Evolutionary conservation across 1,140 invertebrate species (phyloP).

Genomic region (Bombus pascuorum): DNA sequence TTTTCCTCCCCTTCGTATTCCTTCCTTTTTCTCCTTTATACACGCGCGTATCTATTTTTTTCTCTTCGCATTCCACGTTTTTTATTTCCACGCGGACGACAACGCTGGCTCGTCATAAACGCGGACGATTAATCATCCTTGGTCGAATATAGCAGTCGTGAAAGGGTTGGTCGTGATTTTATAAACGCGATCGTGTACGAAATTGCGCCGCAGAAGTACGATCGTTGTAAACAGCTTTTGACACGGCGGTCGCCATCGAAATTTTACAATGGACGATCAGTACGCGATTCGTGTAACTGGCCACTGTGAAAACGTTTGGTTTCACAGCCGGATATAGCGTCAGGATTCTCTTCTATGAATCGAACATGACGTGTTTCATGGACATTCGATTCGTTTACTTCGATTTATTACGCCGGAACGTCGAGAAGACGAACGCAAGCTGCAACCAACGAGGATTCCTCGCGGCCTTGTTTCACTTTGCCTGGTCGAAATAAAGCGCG

Average conservation of each 20-base stretch:
- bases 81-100: slow-evolving; percentile 59
- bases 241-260: slow-evolving; percentile 33
- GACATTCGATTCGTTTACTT: background rate
- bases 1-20: slow-evolving; percentile 5
- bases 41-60: background rate
- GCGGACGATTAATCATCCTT: slow-evolving; percentile 59
- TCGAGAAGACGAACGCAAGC: background rate
- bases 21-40: background rate
- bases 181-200: slow-evolving; percentile 64
- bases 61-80: background rate
- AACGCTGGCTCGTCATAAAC: slow-evolving; percentile 59
- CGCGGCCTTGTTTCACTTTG: slow-evolving; percentile 2
- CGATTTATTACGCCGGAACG: background rate
- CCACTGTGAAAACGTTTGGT: background rate
- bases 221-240: slow-evolving; percentile 55
- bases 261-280: slow-evolving; percentile 31
- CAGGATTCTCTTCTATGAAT: background rate
- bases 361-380: background rate
- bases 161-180: slow-evolving; percentile 53
- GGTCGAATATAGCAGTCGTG: slow-evolving; percentile 16
- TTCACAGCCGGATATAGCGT: background rate
- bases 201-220: slow-evolving; percentile 48
- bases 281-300: background rate
- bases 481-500: slow-evolving; percentile 36
- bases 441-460: background rate